Base-by-base conservation (phyloP, 2,113 vertebrate species). In the Ramphastos sulfuratus region DNA sequence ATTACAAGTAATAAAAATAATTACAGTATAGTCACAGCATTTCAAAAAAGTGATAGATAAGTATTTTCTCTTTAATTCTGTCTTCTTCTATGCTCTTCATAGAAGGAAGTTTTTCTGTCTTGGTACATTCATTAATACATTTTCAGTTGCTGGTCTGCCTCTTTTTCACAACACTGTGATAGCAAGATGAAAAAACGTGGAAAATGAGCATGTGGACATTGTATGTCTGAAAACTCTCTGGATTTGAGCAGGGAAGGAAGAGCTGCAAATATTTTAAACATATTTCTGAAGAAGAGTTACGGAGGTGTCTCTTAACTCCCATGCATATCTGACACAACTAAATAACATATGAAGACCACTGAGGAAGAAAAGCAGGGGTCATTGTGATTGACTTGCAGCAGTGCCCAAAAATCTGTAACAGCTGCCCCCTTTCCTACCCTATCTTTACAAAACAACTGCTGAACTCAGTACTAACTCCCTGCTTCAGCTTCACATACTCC, bases 401-500 rank as follows among this genome's bases (percentile, higher is more conserved):
- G 55, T 87, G 83, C 42, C 90, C 74, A 85, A 89, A 91, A 80
- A 13, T 28, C 52, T 1, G 0, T 58, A 83, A 83, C 76, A 82
- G 71, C 52, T 54, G 48, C 65, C 42, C 52, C n/a, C 13, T 70
- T 77, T 79, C 28, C 59, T 60, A 61, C 24, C 35, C 31, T 93
- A 72, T 85, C 83, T 94, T 65, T 56, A 60, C 58, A 91, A 69
- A 87, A 92, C 88, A 89, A 85, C 94, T 72, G 75, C 6, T 79
- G 82, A 92, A 50, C 21, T 92, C 80, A n/a, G n/a, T 90, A 64
- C 76, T 46, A 93, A 83, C 65, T 95, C 92, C 42, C 72, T 52
- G 56, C 65, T 87, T 82, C 96, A 83, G 56, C 69, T 96, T 96
- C 74, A 78, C 56, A 60, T 92, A 75, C 75, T 94, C 61, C 72